Evolutionary conservation across 2,797 vertebrate species (phyloP), one percentile per base, ranked within the genome.

Genomic region (Labroides dimidiatus): DNA sequence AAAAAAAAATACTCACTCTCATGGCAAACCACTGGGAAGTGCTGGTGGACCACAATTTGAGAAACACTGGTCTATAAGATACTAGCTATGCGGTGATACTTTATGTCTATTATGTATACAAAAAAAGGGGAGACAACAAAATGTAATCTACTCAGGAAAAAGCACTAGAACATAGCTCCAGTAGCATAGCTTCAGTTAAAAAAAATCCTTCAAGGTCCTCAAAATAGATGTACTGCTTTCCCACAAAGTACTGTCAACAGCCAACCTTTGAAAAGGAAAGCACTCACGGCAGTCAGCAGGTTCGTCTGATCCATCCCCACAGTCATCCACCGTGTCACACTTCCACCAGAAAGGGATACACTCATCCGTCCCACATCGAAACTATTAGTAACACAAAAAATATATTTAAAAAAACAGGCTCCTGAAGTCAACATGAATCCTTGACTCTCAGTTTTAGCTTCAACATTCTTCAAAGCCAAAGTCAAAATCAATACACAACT

Each of bases 321-420:
- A 99, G 89, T 99, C 98, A 24, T 99, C 97, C 10, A 99, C 97
- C 0, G 97, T 99, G 91, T 99, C 98, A 79, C 98, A 99, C 86
- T 99, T 99, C 98, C 98, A 99, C 98, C 98, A 99, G 80, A 99
- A 99, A 0, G 98, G 98, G 84, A 99, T 99, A 59, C 98, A 99
- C 91, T 99, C 98, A 79, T 99, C 97, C 1, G 97, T 99, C 74
- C 96, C 97, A 61, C 98, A 99, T 60, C 96, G 97, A 82, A 99
- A 99, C 98, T 99, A 78, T 9, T 45, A 72, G 37, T 4, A 37
- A n/a, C 62, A 39, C 41, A 23, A 24, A 62, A n/a, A 12, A 50
- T 33, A 74, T 20, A 53, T 36, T 15, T 45, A 56, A 48, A 53
- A n/a, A 27, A 69, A 72, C 11, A 36, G 7, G 9, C 2, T 33